Evolutionary conservation across 2,113 vertebrate genomes (phyloP), one percentile per base, ranked within the genome.

Genomic region (Nerophis lumbriciformis): DNA sequence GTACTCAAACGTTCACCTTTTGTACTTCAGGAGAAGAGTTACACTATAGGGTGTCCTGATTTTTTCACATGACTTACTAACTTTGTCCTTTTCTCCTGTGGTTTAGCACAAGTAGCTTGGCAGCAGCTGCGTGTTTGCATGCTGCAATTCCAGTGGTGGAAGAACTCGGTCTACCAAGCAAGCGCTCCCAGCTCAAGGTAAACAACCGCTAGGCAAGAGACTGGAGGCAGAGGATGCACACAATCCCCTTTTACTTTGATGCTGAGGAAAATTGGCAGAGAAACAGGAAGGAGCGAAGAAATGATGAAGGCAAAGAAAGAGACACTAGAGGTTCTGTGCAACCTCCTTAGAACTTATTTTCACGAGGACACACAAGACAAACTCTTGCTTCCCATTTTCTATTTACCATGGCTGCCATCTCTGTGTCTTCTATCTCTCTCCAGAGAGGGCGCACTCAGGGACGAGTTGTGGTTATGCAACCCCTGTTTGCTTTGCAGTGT

Each of bases 391-490:
- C 8, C 42, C 11, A 12, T 12, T 45, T 45, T 45, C 39, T 42
- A 42, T 42, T 42, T 42, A 42, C 39, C 39, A 9, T 42, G 1
- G 39, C 39, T 16, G 57, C 36, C 11, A 4, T 57, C 70, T 48
- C 52, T 68, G 61, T 62, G 61, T 62, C 53, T 45, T 61, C 54
- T 28, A 8, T 60, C 45, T 65, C 58, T 64, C 74, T 78, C 77
- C 66, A 51, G 62, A 73, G 75, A 59, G 66, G 49, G 49, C 48
- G 69, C 72, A 78, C 68, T 58, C 57, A 63, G 62, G 75, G 71
- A 78, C 60, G 66, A 82, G 59, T 76, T 68, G 48, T 60, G 63
- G 66, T 85, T 80, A 83, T 70, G 64, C 78, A 83, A 85, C n/a
- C 13, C 51, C 59, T 76, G 55, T 68, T 67, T 68, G n/a, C 49